phyloP scores from a whole-genome alignment of 2,888 invertebrate species.

The Drosophila meridiana region DNA sequence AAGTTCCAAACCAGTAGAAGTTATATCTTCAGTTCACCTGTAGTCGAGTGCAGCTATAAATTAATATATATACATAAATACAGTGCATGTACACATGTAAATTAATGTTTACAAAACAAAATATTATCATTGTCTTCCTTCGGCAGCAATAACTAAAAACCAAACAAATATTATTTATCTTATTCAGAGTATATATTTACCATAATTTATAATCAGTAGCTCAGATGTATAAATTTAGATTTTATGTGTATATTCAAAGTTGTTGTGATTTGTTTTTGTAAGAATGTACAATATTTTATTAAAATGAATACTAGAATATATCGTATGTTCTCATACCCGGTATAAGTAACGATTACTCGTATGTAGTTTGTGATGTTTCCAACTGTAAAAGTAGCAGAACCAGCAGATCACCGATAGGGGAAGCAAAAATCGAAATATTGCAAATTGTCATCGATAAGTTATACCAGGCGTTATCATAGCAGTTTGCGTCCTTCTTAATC shows the following conservation, averaged over 20 bases:
- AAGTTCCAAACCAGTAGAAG: no score
- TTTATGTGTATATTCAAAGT: slow-evolving; percentile 2
- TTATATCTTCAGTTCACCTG: no score
- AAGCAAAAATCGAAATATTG: neutral
- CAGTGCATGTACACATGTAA: neutral
- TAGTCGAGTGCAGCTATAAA: neutral
- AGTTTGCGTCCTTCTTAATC: neutral
- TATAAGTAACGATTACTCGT: slow-evolving; percentile 5
- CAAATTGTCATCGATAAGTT: neutral
- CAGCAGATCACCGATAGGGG: neutral
- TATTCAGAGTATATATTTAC: neutral
- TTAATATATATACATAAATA: no score
- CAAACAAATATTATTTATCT: neutral
- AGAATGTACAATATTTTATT: neutral
- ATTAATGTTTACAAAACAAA: slow-evolving; percentile 3
- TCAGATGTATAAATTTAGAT: slow-evolving; percentile 2
- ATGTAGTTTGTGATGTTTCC: slow-evolving; percentile 1
- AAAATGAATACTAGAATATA: neutral
- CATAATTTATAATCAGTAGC: neutral
- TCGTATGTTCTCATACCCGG: neutral
- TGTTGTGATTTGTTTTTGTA: neutral
- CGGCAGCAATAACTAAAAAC: neutral
- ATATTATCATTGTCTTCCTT: neutral
- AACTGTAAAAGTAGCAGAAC: neutral
- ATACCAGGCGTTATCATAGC: neutral